Evolutionary conservation across 2,797 vertebrate genomes (phyloP).

Genomic region (Crotalus adamanteus): DNA sequence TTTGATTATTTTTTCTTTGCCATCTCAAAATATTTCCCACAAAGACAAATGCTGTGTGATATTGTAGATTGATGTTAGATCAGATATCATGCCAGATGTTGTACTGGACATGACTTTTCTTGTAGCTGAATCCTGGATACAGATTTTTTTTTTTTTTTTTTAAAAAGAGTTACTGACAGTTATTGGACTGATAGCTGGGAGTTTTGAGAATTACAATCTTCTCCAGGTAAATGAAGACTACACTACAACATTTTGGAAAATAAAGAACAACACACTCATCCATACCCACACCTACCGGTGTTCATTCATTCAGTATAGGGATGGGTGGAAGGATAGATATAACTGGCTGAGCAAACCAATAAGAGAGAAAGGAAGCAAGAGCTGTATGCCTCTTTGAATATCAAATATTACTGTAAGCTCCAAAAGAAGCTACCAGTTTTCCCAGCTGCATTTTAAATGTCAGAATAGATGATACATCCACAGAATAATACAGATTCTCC

Average conservation of each 20-base stretch:
- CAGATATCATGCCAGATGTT: not conserved
- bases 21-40: not conserved
- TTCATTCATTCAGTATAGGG: not conserved
- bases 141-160: not conserved
- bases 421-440: conserved; percentile 20
- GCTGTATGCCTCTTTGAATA: not conserved
- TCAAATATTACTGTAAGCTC: not conserved
- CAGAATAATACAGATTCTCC: not conserved
- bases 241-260: not conserved
- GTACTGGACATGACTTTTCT: not conserved
- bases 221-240: not conserved
- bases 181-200: not conserved
- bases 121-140: not conserved
- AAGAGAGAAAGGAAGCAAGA: conserved; percentile 16
- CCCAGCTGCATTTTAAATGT: not conserved
- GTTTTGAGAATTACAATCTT: not conserved
- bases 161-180: not conserved
- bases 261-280: not conserved
- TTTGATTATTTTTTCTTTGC: not conserved
- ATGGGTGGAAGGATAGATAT: not conserved
- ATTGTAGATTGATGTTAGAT: not conserved
- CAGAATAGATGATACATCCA: not conserved
- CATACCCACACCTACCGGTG: not conserved
- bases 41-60: not conserved
- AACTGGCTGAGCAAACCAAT: not conserved